Percentiles rank a stretch among this genome's conserved stretches.
Conservation (phyloP, 1,140 invertebrate genomes). For the Drosophila sulfurigaster region DNA sequence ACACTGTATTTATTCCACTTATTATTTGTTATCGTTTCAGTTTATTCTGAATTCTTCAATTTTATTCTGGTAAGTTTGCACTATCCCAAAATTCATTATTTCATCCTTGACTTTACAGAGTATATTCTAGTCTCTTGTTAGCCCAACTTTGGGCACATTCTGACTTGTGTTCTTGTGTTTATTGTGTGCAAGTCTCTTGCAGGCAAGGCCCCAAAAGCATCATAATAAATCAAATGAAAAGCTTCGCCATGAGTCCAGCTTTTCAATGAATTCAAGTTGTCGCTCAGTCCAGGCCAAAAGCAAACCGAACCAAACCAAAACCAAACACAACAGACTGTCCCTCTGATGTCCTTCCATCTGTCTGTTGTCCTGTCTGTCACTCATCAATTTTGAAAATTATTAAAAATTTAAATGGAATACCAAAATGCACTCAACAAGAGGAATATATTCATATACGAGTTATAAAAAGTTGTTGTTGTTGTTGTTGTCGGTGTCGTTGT, state of each 20-base stretch:
- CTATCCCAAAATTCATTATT: too few relatives aligned
- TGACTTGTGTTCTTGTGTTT: conserved; percentile 22
- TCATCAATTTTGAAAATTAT: conserved; percentile 82
- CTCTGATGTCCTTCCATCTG: conserved; percentile 6
- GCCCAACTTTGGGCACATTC: not conserved
- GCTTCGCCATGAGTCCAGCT: conserved; percentile 32
- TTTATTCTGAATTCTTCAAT: too few relatives aligned
- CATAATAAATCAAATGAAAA: conserved; percentile 76
- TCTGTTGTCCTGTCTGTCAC: conserved; percentile 41
- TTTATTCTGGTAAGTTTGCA: too few relatives aligned
- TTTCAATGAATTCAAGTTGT: conserved; percentile 21
- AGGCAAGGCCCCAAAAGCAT: conserved; percentile 21
- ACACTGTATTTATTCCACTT: too few relatives aligned
- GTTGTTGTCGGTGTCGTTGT: not conserved
- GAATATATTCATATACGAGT: conserved; percentile 45
- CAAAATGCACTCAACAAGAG: conserved; percentile 72
- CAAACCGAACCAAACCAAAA: too few relatives aligned
- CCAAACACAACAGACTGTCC: not conserved
- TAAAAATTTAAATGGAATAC: conserved; percentile 84
- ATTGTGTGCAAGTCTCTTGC: conserved; percentile 18
- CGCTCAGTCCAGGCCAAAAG: not conserved
- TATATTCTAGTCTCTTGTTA: conserved; percentile 11
- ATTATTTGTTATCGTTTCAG: too few relatives aligned
- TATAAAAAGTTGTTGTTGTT: conserved; percentile 29
- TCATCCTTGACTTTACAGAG: conserved; percentile 21